Evolutionary conservation across 2,797 vertebrate species (phyloP), one percentile per base, ranked within the genome.

Genomic region (Melanotaenia parkinsoni): DNA sequence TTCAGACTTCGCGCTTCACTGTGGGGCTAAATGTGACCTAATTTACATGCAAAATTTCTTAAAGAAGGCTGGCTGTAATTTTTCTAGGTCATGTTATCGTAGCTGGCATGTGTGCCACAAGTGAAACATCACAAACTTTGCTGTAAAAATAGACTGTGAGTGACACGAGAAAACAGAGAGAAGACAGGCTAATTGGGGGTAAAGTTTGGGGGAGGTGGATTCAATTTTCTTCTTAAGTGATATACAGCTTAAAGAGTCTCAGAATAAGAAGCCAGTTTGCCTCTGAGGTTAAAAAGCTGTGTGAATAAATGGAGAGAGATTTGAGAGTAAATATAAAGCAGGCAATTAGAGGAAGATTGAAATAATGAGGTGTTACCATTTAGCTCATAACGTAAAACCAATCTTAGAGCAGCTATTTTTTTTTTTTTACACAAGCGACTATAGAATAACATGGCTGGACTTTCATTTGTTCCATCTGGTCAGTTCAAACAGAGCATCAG

Each of bases 11-110:
- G 7, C 7, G 20, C 43, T n/a, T 57, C 22, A 70, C 71, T 76
- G 32, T 70, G 3, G 58, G 70, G 67, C 66, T 80, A 65, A 69
- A 72, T 79, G 54, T 85, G 79, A 86, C 77, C 85, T 57, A 73
- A 77, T 89, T 87, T 68, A 70, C 62, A 73, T 60, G 43, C 70
- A 64, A 43, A 38, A 54, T 65, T 70, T 54, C 77, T 47, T 72
- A 67, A 71, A 70, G 66, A 86, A 58, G 61, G 63, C 64, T 47
- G 74, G 67, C 62, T 77, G 53, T 77, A 72, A 62, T 35, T 32
- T 74, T 88, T 88, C 79, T 88, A 77, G 88, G 89, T 90, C 87
- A 88, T 69, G 67, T 85, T 87, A 85, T 86, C 76, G 54, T 76
- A 78, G 81, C 79, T 89, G 83, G 79, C 83, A 84, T 63, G 76